These are phyloP conservation scores for Rhagium mordax DNA, from an alignment of 2,888 invertebrate species.

Conservation along the genomic window DNA sequence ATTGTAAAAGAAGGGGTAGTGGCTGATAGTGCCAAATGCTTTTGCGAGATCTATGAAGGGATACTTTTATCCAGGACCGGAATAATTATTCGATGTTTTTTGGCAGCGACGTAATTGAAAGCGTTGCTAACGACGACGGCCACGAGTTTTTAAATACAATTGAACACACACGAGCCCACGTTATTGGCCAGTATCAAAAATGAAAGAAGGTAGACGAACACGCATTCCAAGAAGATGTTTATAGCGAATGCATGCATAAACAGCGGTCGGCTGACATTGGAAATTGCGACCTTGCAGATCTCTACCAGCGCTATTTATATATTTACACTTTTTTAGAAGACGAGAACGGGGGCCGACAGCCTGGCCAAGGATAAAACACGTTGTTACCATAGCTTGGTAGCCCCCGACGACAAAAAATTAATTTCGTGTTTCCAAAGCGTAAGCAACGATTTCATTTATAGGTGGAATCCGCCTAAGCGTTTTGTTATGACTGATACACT, in stretches of 20 bases:
- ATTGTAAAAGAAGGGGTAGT: too few relatives aligned
- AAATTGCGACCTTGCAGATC: slow-evolving; percentile 37
- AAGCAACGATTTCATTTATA: slow-evolving; percentile 13
- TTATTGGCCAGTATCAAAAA: slow-evolving; percentile 26
- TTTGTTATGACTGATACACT: background rate
- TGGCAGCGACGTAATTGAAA: too few relatives aligned
- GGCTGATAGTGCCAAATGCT: too few relatives aligned
- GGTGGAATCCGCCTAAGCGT: background rate
- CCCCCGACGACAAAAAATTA: slow-evolving; percentile 30
- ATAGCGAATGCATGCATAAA: slow-evolving; percentile 35
- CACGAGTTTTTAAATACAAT: too few relatives aligned
- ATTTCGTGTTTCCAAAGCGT: slow-evolving; percentile 30
- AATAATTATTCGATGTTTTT: too few relatives aligned
- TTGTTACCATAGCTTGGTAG: slow-evolving; percentile 22
- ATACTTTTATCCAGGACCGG: too few relatives aligned
- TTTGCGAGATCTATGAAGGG: too few relatives aligned
- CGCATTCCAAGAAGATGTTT: slow-evolving; percentile 36
- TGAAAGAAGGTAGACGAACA: slow-evolving; percentile 33
- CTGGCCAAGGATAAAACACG: slow-evolving; percentile 36
- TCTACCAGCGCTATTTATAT: slow-evolving; percentile 36
- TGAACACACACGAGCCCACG: background rate
- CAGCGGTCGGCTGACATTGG: slow-evolving; percentile 35
- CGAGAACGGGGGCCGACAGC: slow-evolving; percentile 34
- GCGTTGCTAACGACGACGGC: too few relatives aligned
- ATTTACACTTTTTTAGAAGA: slow-evolving; percentile 37